These are phyloP conservation scores for Drosophila lini DNA, from an alignment of 1,140 invertebrate species.

Conservation along the genomic window DNA sequence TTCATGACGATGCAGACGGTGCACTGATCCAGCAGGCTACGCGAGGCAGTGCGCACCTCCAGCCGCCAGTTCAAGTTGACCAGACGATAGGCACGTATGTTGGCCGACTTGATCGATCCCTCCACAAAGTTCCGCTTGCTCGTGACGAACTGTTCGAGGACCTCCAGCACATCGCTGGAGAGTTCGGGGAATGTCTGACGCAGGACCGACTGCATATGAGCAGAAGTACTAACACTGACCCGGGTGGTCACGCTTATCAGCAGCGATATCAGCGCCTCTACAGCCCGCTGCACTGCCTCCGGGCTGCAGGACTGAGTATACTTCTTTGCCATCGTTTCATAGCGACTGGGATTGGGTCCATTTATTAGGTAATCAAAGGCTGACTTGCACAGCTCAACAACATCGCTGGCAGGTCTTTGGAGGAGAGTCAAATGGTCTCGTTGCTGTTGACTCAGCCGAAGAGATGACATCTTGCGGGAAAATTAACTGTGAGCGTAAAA, in stretches of 20 bases:
- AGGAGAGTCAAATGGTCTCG: constrained; percentile 60
- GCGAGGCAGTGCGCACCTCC: constrained; percentile 71
- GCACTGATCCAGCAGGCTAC: constrained; percentile 64
- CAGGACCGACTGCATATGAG: constrained; percentile 33
- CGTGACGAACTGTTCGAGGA: constrained; percentile 73
- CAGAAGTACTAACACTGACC: constrained; percentile 18
- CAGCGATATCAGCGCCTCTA: constrained; percentile 75
- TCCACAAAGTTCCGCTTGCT: constrained; percentile 78
- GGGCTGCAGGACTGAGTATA: constrained; percentile 33
- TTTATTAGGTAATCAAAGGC: constrained; percentile 77
- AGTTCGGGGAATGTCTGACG: constrained; percentile 57
- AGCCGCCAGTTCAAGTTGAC: constrained; percentile 79
- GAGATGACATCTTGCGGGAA: constrained; percentile 40
- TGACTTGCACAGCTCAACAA: constrained; percentile 73
- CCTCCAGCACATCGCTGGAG: constrained; percentile 56
- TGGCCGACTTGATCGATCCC: constrained; percentile 79
- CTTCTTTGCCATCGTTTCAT: constrained; percentile 63
- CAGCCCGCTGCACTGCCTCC: constrained; percentile 48
- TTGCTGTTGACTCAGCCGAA: constrained; percentile 64
- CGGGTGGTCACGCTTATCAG: constrained; percentile 72
- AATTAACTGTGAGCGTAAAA: neutral
- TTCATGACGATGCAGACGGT: constrained; percentile 72
- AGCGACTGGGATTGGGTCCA: constrained; percentile 64
- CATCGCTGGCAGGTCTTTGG: constrained; percentile 57
- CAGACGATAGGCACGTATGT: constrained; percentile 73